phyloP scores from a whole-genome alignment of 2,888 invertebrate genomes.

The Oligia strigilis region DNA sequence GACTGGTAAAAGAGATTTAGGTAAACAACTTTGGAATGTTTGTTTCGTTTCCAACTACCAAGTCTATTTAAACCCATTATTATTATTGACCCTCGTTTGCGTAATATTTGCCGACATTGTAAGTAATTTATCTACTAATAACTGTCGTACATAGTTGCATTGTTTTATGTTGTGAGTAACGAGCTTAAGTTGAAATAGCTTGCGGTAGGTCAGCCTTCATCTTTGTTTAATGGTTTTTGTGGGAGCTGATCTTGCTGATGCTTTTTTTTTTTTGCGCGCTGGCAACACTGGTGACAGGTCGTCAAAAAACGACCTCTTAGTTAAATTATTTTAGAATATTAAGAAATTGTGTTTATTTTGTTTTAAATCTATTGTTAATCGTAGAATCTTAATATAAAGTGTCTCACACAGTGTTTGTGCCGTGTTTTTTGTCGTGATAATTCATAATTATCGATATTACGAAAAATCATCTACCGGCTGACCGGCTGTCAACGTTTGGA shows the following conservation, averaged over 20 bases:
- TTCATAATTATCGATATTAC: too few species aligned
- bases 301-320: too few species aligned
- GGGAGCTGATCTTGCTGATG: constrained; percentile 21
- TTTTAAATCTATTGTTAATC: too few species aligned
- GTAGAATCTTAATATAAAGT: too few species aligned
- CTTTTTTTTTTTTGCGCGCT: too few species aligned
- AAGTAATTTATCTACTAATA: constrained; percentile 34
- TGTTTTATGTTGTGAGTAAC: constrained; percentile 35
- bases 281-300: too few species aligned
- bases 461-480: too few species aligned
- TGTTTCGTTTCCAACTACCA: not conserved
- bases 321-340: too few species aligned
- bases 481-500: too few species aligned
- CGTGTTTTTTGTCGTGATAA: too few species aligned
- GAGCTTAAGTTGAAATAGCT: constrained; percentile 13
- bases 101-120: constrained; percentile 31
- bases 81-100: constrained; percentile 4
- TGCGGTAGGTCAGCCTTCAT: constrained; percentile 50
- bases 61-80: constrained; percentile 15
- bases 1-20: not conserved
- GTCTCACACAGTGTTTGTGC: too few species aligned
- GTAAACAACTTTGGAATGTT: not conserved
- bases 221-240: not conserved
- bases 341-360: too few species aligned
- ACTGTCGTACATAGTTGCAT: constrained; percentile 25